Evolutionary conservation across 2,888 invertebrate genomes (phyloP), one percentile per base, ranked within the genome.

Genomic region (Phytoseiulus persimilis): DNA sequence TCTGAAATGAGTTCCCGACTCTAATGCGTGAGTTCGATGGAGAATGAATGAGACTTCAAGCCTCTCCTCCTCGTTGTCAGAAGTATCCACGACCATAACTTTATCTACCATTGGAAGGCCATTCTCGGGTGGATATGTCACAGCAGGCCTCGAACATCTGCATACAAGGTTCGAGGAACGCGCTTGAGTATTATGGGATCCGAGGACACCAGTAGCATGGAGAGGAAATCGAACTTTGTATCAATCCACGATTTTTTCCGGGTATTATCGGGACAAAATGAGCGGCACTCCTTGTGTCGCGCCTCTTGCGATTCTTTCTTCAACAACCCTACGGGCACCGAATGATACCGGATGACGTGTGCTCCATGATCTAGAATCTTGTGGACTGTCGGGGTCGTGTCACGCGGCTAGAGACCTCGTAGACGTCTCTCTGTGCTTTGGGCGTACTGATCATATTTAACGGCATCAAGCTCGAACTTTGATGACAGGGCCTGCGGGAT

Each of bases 311-410:
- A 31, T n/a, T 89, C 90, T 83, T 89, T 89, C 9, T 89, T 83
- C 90, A 89, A 31, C 90, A 89, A 18, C n/a, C 90, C 90, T 14
- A 89, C 89, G 31, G 90, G 90, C 14, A 89, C 65, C 31, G 65
- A 39, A 31, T 65, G 18, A 65, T 65, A 28, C 2, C 65, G 5
- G 1, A 90, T 90, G 31, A 90, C 83, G 23, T 39, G 89, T 11
- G 90, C 28, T 2, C 90, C 89, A 45, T 90, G 90, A 28, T 90
- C 83, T 89, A 65, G 83, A 2, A 90, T n/a, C 83, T 90, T 90
- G 89, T 90, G 90, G 31, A 90, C 31, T 2, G 90, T 90, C 0
- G 90, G 90, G 32, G 91, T 87, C 90, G 90, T 91, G 14, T 89
- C 83, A 33, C 90, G 89, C n/a, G 87, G 83, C 23, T 91, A 90